Evolutionary conservation across 2,888 invertebrate genomes (phyloP), one percentile per base, ranked within the genome.

Genomic region (Caenorhabditis imperialis): DNA sequence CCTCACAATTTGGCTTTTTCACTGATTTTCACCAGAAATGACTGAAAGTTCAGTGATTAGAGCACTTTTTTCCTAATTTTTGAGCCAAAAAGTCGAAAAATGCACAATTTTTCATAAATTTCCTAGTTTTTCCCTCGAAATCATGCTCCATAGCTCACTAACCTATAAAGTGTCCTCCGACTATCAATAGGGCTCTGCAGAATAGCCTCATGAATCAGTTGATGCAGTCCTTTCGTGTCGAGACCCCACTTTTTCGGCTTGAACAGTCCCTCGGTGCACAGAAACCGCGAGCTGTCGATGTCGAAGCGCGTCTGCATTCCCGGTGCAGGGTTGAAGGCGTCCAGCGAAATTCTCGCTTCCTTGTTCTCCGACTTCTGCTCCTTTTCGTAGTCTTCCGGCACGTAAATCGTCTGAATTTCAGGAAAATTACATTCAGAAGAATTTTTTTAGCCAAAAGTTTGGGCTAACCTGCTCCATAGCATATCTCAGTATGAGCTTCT

Each of bases 131-230:
- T n/a, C n/a, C n/a, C n/a, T n/a, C n/a, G n/a, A n/a, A n/a, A n/a
- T n/a, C n/a, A n/a, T n/a, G n/a, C n/a, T n/a, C n/a, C n/a, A n/a
- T n/a, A n/a, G n/a, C n/a, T n/a, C n/a, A n/a, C n/a, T n/a, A n/a
- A 73, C 74, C 69, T 62, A 22, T 75, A 75, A 6, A 88, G 75
- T 0, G 73, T 83, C 33, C 86, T 89, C n/a, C 91, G 86, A 57
- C 90, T 89, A 85, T 92, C 91, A 85, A 92, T 90, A n/a, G 91
- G 91, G 78, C 91, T 91, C 60, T 90, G 90, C 85, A 90, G 90
- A 54, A 91, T 90, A 23, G 91, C 91, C 73, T 90, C 90, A 84
- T 89, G 89, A 22, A 92, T 89, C 71, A 91, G 88, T 77, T 90
- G 90, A 69, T 90, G 91, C 18, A 92, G 85, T 37, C 90, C 90